phyloP scores from a whole-genome alignment of 2,888 invertebrate species.

The Volucella inflata region DNA sequence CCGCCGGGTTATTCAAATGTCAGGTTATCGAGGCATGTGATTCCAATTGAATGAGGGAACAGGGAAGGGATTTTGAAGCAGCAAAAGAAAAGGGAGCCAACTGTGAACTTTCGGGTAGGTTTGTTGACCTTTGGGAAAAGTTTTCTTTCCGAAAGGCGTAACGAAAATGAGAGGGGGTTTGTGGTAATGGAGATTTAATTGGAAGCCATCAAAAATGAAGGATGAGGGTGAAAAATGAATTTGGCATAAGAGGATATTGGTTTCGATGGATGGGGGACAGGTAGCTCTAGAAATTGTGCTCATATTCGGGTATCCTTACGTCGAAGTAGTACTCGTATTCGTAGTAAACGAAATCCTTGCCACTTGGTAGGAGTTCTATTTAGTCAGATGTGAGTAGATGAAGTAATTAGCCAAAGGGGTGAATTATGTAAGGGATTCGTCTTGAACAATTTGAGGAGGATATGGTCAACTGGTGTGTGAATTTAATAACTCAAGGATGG shows the following conservation, averaged over 20 bases:
- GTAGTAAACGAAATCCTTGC: too few relatives aligned
- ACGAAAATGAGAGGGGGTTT: not conserved
- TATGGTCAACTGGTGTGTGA: too few relatives aligned
- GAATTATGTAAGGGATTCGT: too few relatives aligned
- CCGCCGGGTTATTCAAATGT: slow-evolving; percentile 59
- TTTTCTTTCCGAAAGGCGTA: not conserved
- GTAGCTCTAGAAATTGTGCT: too few relatives aligned
- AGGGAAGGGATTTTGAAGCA: not conserved
- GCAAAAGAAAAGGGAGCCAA: not conserved
- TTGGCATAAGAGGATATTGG: not conserved
- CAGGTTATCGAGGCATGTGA: slow-evolving; percentile 66
- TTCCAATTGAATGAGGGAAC: slow-evolving; percentile 45
- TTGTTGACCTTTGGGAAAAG: slow-evolving; percentile 55
- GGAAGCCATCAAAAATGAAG: not conserved
- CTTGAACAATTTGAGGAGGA: too few relatives aligned
- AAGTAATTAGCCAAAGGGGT: too few relatives aligned
- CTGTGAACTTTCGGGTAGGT: slow-evolving; percentile 38
- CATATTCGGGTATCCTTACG: too few relatives aligned
- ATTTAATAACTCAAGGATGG: too few relatives aligned
- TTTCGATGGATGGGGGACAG: not conserved
- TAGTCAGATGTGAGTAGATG: too few relatives aligned
- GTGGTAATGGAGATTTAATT: slow-evolving; percentile 6
- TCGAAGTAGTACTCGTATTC: too few relatives aligned
- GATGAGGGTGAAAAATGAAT: not conserved
- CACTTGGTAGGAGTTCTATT: too few relatives aligned